Evolutionary conservation across 2,888 invertebrate genomes (phyloP), one percentile per base, ranked within the genome.

Genomic region (Merodon equestris): DNA sequence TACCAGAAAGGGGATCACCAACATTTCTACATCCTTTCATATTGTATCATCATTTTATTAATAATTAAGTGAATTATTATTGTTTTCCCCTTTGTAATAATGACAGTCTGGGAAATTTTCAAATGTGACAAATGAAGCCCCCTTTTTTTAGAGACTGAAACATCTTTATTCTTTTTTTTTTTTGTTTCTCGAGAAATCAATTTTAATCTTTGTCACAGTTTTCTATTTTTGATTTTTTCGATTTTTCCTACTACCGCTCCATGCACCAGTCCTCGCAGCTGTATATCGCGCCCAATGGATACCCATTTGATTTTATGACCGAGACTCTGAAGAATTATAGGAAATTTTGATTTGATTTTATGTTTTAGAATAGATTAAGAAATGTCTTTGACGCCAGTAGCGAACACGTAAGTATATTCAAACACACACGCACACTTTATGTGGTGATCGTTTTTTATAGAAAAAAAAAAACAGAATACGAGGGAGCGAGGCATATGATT

Each of bases 281-380:
- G 44, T 40, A 40, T 73, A 68, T 79, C 47, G 64, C 63, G 64
- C 56, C 75, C 75, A 75, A 81, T 75, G 81, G 75, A 75, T 71
- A 81, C 70, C 81, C 75, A 81, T 81, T 81, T 81, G 70, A 81
- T 81, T 81, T 81, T 81, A 81, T 75, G 81, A 71, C 75, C 70
- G 71, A 79, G 74, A 68, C 64, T 74, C 79, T 64, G 79, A 79
- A 79, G 79, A 79, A 79, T 79, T 79, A 79, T 79, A 79, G 79
- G 68, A 74, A 79, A 74, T 71, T 81, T 81, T 81, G 70, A 81
- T 81, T 81, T 75, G 81, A 81, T 81, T 81, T 81, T 81, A 81
- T 81, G 81, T 81, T 81, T 81, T 81, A 71, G 81, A 81, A 81
- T 70, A 81, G 81, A 81, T 81, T 81, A 75, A 81, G 81, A 75